Evolutionary conservation across 2,113 vertebrate species (phyloP), one percentile per base, ranked within the genome.

Genomic region (Mormyrus iriodes): DNA sequence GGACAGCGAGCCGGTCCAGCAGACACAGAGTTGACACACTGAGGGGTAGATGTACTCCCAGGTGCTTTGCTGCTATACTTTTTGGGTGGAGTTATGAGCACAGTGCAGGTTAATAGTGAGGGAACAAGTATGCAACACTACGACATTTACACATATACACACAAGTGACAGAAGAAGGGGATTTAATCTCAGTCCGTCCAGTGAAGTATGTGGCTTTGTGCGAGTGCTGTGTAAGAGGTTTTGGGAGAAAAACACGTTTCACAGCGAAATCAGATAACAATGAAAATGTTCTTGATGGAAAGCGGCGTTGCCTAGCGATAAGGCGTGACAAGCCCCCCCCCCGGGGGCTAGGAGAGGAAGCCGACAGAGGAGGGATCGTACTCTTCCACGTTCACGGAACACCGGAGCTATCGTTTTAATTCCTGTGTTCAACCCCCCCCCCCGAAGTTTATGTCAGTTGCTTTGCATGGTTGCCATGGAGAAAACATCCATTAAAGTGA

Each of bases 391-490:
- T n/a, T 49, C 83, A 49, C 46, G n/a, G 83, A 46, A 49, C 46
- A 49, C 46, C 3, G 21, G 44, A 24, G 83, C 24, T 51, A 46
- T 10, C 46, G 2, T 85, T 85, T 51, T 48, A 31, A 85, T 48
- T n/a, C 44, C 82, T 48, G 39, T 9, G 19, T 84, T 86, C 9
- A 84, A 10, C 44, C 4, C 83, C 79, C 83, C 15, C 35, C 35
- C 12, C 69, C 69, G 3, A 65, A 65, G 69, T 76, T n/a, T 52
- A 5, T 35, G 51, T 86, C 51, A n/a, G 15, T 52, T 7, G 27
- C 49, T 86, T 49, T 49, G 49, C 27, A 27, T 31, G n/a, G 85
- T 86, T 86, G 85, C 27, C 51, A 86, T 86, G 51, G 85, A 55
- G 85, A 86, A 53, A 39, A 17, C 3, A 19, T 76, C 31, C 69